phyloP scores from a whole-genome alignment of 2,797 vertebrate species.

The Melanotaenia trifasciata region DNA sequence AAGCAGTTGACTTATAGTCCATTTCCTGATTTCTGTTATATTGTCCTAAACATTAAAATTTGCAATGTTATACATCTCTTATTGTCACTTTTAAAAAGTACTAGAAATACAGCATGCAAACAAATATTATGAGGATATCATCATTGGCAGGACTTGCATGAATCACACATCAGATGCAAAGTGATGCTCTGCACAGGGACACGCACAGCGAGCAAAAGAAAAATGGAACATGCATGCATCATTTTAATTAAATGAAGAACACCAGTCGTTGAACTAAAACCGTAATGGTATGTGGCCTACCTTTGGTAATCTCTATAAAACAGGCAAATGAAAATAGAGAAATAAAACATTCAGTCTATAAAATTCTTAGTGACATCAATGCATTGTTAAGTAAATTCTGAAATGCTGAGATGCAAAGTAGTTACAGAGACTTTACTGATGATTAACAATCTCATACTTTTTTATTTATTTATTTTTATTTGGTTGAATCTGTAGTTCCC shows the following conservation, averaged over 20 bases:
- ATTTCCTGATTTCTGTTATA: not conserved
- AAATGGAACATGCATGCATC: not conserved
- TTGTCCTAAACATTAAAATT: not conserved
- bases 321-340: conserved; percentile 10
- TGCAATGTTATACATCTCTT: not conserved
- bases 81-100: not conserved
- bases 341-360: not conserved
- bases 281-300: conserved; percentile 24
- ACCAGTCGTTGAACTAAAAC: not conserved
- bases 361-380: not conserved
- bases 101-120: not conserved
- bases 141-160: conserved; percentile 6
- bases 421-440: not conserved
- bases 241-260: not conserved
- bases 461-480: not conserved
- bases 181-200: not conserved
- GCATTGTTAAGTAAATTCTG: not conserved
- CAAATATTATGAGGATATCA: not conserved
- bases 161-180: conserved; percentile 8
- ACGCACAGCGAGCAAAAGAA: not conserved
- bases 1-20: not conserved
- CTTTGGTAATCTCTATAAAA: conserved; percentile 56
- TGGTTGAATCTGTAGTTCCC: not conserved
- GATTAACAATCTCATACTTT: not conserved
- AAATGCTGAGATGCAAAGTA: not conserved